Evolutionary conservation across 1,140 invertebrate genomes (phyloP).

Genomic region (Hetaerina americana): DNA sequence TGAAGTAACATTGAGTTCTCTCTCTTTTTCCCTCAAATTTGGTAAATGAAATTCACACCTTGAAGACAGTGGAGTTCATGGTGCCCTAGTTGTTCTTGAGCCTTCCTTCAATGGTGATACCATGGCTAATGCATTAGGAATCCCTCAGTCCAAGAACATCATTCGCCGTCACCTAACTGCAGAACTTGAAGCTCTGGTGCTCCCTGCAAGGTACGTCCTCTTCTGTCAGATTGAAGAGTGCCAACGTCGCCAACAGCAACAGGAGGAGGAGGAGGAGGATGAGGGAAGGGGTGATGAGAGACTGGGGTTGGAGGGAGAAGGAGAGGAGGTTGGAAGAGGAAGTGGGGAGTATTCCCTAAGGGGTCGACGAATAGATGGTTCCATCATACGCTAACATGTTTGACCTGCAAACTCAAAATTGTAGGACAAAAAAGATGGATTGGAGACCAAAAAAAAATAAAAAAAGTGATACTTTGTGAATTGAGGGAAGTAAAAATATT

Average conservation of each 20-base stretch:
- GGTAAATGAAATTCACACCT: slow-evolving; percentile 14
- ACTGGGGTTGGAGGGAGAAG: not conserved
- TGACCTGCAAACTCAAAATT: not conserved
- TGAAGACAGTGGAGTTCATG: slow-evolving; percentile 82
- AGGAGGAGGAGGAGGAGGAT: not conserved
- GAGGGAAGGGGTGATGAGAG: not conserved
- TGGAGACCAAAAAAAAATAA: not conserved
- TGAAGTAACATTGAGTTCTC: too few relatives aligned
- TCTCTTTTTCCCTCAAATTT: too few relatives aligned
- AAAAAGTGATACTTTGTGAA: not conserved
- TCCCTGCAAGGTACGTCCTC: slow-evolving; percentile 79
- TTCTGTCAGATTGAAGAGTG: slow-evolving; percentile 53
- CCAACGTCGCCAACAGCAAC: not conserved
- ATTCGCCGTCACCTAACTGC: slow-evolving; percentile 78
- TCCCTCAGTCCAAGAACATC: slow-evolving; percentile 85
- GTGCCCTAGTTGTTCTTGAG: slow-evolving; percentile 81
- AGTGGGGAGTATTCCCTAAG: not conserved
- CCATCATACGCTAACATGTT: not conserved
- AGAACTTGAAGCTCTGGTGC: slow-evolving; percentile 77
- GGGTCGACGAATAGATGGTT: not conserved
- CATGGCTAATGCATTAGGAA: slow-evolving; percentile 82
- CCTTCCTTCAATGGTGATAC: slow-evolving; percentile 87
- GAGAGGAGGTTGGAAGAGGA: not conserved
- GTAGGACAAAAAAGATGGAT: not conserved
- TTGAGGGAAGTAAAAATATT: not conserved